These are phyloP conservation scores for Drosophila meridionalis DNA, from an alignment of 2,888 invertebrate species.

Conservation along the genomic window DNA sequence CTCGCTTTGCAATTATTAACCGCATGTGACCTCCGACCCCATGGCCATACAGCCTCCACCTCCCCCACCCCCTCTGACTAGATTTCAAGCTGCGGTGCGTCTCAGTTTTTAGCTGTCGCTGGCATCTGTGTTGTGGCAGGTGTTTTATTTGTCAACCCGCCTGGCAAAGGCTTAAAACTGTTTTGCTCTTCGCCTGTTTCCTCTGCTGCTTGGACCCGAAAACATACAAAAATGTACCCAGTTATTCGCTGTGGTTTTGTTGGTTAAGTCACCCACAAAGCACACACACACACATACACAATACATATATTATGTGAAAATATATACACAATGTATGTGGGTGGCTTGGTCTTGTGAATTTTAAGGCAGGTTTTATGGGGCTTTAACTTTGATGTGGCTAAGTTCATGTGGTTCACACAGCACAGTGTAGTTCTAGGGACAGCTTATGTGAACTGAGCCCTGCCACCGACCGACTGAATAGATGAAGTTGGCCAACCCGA, in stretches of 20 bases:
- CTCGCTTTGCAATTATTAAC: conserved; percentile 74
- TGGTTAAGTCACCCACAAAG: conserved; percentile 48
- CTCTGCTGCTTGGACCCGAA: conserved; percentile 34
- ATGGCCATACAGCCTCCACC: neutral
- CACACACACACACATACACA: conserved; percentile 12
- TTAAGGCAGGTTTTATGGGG: conserved; percentile 40
- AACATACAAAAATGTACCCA: conserved; percentile 33
- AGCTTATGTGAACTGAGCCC: conserved; percentile 22
- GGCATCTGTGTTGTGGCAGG: conserved; percentile 58
- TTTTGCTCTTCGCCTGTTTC: conserved; percentile 46
- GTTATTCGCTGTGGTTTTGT: conserved; percentile 55
- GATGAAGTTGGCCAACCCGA: neutral
- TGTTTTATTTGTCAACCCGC: conserved; percentile 61
- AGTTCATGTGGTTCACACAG: conserved; percentile 30
- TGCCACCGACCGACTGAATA: neutral
- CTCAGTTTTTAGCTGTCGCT: conserved; percentile 34
- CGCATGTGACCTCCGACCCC: conserved; percentile 51
- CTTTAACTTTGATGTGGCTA: conserved; percentile 63
- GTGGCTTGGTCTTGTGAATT: conserved; percentile 33
- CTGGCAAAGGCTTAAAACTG: conserved; percentile 61
- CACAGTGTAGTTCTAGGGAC: conserved; percentile 16
- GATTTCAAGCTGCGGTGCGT: conserved; percentile 29
- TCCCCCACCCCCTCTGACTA: neutral
- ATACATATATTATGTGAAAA: neutral
- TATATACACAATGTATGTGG: neutral